Evolutionary conservation across 2,888 invertebrate species (phyloP).

Genomic region (Micoletzkya japonica): DNA sequence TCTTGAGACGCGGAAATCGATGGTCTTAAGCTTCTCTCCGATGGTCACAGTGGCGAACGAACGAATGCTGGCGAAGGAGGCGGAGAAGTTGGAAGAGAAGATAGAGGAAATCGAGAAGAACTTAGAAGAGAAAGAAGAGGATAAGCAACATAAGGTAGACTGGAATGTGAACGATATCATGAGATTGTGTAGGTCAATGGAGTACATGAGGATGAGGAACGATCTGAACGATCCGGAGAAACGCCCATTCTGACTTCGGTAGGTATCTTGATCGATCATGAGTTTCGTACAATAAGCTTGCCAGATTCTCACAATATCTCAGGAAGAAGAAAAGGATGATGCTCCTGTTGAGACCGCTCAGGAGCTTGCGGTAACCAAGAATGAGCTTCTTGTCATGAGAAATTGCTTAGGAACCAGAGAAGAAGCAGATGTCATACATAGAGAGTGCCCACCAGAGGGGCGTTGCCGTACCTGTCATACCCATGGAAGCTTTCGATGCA

Average conservation of each 20-base stretch:
- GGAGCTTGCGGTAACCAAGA: neutral
- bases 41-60: neutral
- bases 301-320: neutral
- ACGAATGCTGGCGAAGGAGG: neutral
- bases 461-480: slow-evolving; percentile 22
- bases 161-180: neutral
- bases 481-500: slow-evolving; percentile 2
- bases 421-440: slow-evolving; percentile 21
- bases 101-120: slow-evolving; percentile 6
- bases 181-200: neutral
- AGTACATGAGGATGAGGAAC: neutral
- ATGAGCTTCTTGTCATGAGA: neutral
- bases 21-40: slow-evolving; percentile 10
- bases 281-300: neutral
- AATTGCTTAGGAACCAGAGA: neutral
- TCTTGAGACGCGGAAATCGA: neutral
- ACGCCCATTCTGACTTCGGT: neutral
- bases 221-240: too few relatives aligned
- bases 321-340: neutral
- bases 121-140: slow-evolving; percentile 10
- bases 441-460: slow-evolving; percentile 21
- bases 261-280: too few relatives aligned
- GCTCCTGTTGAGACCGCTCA: neutral
- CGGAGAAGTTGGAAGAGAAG: slow-evolving; percentile 9
- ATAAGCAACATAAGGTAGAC: neutral